Evolutionary conservation across 1,140 invertebrate species (phyloP).

Genomic region (Drosophila nannoptera): DNA sequence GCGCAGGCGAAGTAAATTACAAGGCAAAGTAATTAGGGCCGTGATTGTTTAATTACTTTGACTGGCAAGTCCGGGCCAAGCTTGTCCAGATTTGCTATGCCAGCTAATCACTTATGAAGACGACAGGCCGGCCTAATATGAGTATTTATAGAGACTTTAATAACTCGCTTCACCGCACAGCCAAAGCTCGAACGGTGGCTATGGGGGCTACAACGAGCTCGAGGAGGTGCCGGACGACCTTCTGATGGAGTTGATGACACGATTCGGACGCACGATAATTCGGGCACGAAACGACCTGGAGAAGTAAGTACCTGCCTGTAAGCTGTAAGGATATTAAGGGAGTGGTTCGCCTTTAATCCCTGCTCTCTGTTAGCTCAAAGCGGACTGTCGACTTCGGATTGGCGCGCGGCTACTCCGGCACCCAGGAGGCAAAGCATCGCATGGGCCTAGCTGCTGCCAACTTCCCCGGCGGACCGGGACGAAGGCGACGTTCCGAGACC

Average conservation of each 20-base stretch:
- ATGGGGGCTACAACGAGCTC: conserved; percentile 68
- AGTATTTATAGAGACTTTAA: conserved; percentile 39
- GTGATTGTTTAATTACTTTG: conserved; percentile 30
- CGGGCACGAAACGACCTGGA: conserved; percentile 81
- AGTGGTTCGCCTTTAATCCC: not conserved
- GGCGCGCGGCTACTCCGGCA: conserved; percentile 91
- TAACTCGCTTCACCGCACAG: conserved; percentile 67
- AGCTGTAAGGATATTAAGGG: not conserved
- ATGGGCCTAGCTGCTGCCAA: conserved; percentile 92
- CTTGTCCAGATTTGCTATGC: conserved; percentile 5
- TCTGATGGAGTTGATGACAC: conserved; percentile 82
- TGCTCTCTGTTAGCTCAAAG: conserved; percentile 83
- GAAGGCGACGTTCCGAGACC: conserved; percentile 86
- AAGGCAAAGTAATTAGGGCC: conserved; percentile 55
- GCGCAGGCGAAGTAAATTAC: conserved; percentile 42
- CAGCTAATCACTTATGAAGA: conserved; percentile 36
- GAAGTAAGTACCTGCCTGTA: conserved; percentile 80
- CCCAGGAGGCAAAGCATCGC: conserved; percentile 92
- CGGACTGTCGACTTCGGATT: conserved; percentile 90
- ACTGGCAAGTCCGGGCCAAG: not conserved
- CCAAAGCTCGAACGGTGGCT: conserved; percentile 59
- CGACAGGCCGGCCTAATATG: not conserved
- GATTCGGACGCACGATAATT: conserved; percentile 82
- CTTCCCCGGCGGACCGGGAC: conserved; percentile 91
- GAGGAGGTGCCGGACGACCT: conserved; percentile 80